Evolutionary conservation across 1,140 invertebrate species (phyloP).

Genomic region (Trichonephila clavipes): DNA sequence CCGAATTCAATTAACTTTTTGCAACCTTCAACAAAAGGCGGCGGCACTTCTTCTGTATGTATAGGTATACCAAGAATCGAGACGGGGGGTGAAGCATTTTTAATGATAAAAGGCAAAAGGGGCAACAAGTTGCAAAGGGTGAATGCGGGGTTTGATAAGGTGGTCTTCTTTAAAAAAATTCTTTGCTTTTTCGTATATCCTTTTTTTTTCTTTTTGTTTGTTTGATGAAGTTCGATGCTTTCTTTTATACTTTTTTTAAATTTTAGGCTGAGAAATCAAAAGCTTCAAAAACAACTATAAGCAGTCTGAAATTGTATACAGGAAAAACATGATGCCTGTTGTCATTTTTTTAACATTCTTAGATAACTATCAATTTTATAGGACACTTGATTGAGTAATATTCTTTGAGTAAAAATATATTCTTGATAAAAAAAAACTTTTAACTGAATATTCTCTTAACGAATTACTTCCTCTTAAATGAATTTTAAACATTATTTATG

Average conservation of each 20-base stretch:
- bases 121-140: constrained; percentile 72
- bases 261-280: neutral
- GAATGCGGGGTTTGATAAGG: constrained; percentile 45
- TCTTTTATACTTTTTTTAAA: neutral
- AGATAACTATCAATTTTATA: neutral
- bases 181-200: neutral
- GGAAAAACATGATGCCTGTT: neutral
- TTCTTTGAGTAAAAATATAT: too few species aligned
- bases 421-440: too few species aligned
- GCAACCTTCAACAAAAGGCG: constrained; percentile 64
- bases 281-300: neutral
- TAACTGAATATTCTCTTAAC: too few species aligned
- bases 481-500: too few species aligned
- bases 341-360: neutral
- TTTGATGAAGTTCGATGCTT: neutral
- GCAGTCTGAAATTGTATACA: neutral
- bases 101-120: constrained; percentile 58
- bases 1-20: constrained; percentile 76
- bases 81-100: constrained; percentile 9
- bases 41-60: constrained; percentile 47
- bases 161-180: neutral
- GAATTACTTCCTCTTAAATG: too few species aligned
- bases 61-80: neutral
- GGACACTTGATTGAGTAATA: too few species aligned
- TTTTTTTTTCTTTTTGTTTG: constrained; percentile 14